phyloP scores from a whole-genome alignment of 2,888 invertebrate species.

The Scelioninae gen. 2 region DNA sequence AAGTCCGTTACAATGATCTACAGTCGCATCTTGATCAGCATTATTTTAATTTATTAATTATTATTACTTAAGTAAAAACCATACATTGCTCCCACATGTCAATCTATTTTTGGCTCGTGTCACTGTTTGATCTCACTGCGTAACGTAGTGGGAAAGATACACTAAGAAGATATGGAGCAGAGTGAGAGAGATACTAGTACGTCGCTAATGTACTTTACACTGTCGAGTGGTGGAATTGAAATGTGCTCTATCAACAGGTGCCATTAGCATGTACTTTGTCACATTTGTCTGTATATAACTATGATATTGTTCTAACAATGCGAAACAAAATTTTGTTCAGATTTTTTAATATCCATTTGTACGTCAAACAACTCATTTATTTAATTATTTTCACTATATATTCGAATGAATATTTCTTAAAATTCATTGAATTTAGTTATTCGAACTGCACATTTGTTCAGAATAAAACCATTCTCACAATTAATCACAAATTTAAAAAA shows the following conservation, averaged over 20 bases:
- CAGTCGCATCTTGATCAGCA: slow-evolving; percentile 7
- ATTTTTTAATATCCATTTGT: too few species aligned
- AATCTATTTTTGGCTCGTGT: slow-evolving; percentile 47
- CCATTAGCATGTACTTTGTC: slow-evolving; percentile 33
- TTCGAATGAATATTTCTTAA: too few species aligned
- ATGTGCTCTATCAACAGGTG: slow-evolving; percentile 57
- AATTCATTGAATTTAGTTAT: too few species aligned
- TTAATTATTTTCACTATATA: too few species aligned
- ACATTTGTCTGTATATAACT: slow-evolving; percentile 31
- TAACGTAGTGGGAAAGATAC: slow-evolving; percentile 45
- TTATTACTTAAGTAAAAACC: slow-evolving; percentile 27
- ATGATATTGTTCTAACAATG: too few species aligned
- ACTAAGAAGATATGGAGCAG: slow-evolving; percentile 23
- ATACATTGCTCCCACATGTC: slow-evolving; percentile 1
- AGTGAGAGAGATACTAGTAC: slow-evolving; percentile 38
- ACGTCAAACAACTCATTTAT: too few species aligned
- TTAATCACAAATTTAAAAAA: too few species aligned
- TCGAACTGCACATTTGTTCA: too few species aligned
- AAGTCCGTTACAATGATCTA: too few species aligned
- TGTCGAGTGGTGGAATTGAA: slow-evolving; percentile 38
- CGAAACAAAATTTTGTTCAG: too few species aligned
- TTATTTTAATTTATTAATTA: slow-evolving; percentile 27
- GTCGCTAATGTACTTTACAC: slow-evolving; percentile 52
- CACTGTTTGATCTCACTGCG: slow-evolving; percentile 50
- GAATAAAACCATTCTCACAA: too few species aligned